phyloP scores from a whole-genome alignment of 2,888 invertebrate species.

The Dasypolia templi region DNA sequence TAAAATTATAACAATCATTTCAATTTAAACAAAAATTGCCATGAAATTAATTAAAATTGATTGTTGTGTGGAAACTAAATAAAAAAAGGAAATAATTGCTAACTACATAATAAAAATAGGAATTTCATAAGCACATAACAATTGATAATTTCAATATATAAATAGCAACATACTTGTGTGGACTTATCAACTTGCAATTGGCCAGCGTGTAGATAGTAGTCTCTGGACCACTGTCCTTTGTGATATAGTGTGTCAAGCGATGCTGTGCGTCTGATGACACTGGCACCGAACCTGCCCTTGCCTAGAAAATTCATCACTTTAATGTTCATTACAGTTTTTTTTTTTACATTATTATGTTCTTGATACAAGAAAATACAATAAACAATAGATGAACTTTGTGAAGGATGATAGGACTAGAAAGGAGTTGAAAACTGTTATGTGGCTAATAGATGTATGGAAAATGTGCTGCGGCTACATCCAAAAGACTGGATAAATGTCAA shows the following conservation, averaged over 20 bases:
- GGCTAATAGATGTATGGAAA: background rate
- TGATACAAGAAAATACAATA: background rate
- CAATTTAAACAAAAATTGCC: background rate
- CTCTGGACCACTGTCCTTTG: constrained; percentile 94
- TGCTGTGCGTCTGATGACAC: constrained; percentile 93
- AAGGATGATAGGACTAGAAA: background rate
- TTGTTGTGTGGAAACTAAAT: background rate
- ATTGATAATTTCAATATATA: constrained; percentile 15
- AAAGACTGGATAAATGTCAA: background rate
- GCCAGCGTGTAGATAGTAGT: constrained; percentile 93
- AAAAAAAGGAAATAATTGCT: background rate
- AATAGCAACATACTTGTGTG: constrained; percentile 91
- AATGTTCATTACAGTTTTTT: background rate
- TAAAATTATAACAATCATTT: background rate
- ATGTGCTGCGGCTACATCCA: background rate
- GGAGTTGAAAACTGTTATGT: background rate
- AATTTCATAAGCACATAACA: background rate
- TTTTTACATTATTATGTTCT: background rate
- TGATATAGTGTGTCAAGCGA: constrained; percentile 95
- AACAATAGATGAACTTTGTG: background rate
- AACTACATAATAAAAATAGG: constrained; percentile 7
- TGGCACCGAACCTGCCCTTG: constrained; percentile 90
- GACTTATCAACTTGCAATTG: constrained; percentile 94
- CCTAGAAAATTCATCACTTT: constrained; percentile 70
- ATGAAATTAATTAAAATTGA: background rate